Base-by-base conservation (phyloP, 2,888 invertebrate genomes). In the Orthosia incerta region DNA sequence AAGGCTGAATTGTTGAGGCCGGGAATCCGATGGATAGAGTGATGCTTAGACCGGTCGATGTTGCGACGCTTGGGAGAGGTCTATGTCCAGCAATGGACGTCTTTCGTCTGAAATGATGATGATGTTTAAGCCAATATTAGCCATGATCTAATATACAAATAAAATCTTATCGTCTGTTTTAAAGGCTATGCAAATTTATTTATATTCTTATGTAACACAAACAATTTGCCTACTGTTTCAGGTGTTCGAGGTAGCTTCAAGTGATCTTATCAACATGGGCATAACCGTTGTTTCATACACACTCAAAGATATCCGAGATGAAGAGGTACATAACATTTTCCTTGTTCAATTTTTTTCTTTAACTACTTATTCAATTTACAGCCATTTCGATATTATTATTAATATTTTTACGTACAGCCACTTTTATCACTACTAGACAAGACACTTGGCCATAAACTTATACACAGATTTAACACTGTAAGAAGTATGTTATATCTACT, bases 221-320 rank as follows among this genome's bases (percentile, higher is more conserved):
- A 18, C 1, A 31, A 20, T 79, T 71, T 66, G 15, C 26, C 1
- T 74, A 56, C 63, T 80, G 12, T 93, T 92, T 31, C 91, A 97
- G 95, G 99, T 99, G 4, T 99, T 99, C 89, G 99, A 99, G 96
- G 99, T 99, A 16, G 99, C 99, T 4, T 99, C 99, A 31, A 99
- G 99, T 66, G 99, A 99, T 96, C 97, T 99, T 80, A 99, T 99
- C 86, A 99, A 99, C 91, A 99, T 99, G 99, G 99, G 99, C 60
- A 99, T 99, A 87, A 99, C 99, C 13, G 99, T 99, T 0, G 99
- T 99, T 18, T 99, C 99, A 0, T 99, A 99, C 93, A 99, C 99
- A 0, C 96, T 99, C 46, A 99, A 99, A 94, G 99, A 99, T 94
- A 98, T 99, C 82, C 97, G 99, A 80, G 99, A 99, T 91, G 99